These are phyloP conservation scores for Ambastaia sidthimunki DNA, from an alignment of 2,797 vertebrate species.

Conservation along the genomic window DNA sequence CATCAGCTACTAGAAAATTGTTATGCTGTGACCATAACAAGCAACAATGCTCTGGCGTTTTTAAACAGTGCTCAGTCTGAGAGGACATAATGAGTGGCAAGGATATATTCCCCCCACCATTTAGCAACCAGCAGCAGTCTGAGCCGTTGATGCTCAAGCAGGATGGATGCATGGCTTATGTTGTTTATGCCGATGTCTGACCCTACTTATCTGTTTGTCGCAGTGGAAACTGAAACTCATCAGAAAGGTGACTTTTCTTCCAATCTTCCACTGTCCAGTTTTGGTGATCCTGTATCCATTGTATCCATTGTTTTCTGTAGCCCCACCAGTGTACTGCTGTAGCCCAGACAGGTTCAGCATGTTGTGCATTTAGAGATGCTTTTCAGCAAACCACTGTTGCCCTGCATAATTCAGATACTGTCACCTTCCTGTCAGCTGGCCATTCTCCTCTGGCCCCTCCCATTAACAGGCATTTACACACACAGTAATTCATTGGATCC, in stretches of 20 bases:
- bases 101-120: background rate
- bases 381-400: background rate
- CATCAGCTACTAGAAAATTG: background rate
- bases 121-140: background rate
- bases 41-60: background rate
- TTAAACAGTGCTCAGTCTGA: constrained; percentile 26
- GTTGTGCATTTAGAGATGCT: constrained; percentile 2
- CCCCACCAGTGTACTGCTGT: background rate
- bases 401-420: constrained; percentile 23
- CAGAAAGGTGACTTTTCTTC: background rate
- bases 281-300: background rate
- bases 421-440: background rate
- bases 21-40: background rate
- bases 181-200: constrained; percentile 21
- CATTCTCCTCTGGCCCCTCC: constrained; percentile 11
- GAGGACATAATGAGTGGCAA: background rate
- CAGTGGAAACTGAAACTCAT: constrained; percentile 17
- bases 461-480: constrained; percentile 15
- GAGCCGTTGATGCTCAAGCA: background rate
- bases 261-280: constrained; percentile 3
- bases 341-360: constrained; percentile 5
- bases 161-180: background rate
- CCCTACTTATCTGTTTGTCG: constrained; percentile 30
- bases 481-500: background rate
- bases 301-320: background rate